Evolutionary conservation across 2,888 invertebrate species (phyloP), one percentile per base, ranked within the genome.

Genomic region (Flexamia atlantica): DNA sequence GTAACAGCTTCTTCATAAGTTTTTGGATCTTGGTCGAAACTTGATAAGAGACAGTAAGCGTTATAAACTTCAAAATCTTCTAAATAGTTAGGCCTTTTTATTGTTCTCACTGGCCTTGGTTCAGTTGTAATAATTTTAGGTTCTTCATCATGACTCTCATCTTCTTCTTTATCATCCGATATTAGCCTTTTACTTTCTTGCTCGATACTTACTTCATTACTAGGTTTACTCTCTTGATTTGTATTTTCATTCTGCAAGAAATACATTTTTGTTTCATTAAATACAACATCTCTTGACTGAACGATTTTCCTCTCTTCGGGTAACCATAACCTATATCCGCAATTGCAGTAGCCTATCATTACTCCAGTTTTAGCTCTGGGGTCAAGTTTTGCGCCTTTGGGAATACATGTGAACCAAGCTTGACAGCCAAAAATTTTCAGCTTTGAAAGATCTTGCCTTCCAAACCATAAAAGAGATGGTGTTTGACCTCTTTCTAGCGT

Each of bases 361-460:
- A 84, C 64, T n/a, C 25, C 83, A 82, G 53, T 28, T 32, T 79
- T 64, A 17, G 84, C 42, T 72, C 85, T 79, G 28, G 85, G 79
- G 17, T 79, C 80, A 20, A 85, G 36, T 72, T 83, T n/a, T 85
- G 68, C 60, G 7, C 30, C 42, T 80, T 83, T 83, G 14, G 85
- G 83, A 14, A 85, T 23, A 32, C 32, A 25, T 20, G 82, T 82
- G 36, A 68, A 68, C 84, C 85, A 84, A 14, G 82, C 80, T 70
- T 84, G 57, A 82, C 83, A 85, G 2, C 87, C 86, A 79, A 86
- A n/a, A 87, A 57, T 85, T 82, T 82, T 86, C n/a, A 86, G 40
- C 36, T 85, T 85, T 0, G 79, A 80, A 40, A 79, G 28, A 32
- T 85, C 84, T 82, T 83, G 84, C 20, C 46, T 57, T n/a, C 81